Conservation (phyloP, 2,113 vertebrate genomes). For the Vulpes lagopus region DNA sequence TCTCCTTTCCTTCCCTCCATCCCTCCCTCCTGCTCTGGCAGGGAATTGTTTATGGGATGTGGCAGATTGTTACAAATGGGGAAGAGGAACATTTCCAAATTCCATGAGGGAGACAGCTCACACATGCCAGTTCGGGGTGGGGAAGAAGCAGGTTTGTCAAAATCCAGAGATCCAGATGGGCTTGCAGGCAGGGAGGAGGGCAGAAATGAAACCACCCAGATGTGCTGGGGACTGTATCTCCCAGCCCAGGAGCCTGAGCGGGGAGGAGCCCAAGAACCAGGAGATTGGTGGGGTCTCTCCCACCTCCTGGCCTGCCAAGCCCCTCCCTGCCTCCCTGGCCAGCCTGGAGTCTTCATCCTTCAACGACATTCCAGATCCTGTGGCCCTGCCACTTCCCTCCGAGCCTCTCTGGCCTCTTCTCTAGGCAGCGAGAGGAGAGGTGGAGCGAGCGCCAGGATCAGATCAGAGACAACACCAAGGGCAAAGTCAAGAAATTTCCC, state of each 20-base stretch:
- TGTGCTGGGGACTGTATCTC: constrained; percentile 60
- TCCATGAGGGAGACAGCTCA: constrained; percentile 82
- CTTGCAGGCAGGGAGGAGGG: constrained; percentile 21
- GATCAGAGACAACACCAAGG: neutral
- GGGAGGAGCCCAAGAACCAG: neutral
- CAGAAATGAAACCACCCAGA: constrained; percentile 54
- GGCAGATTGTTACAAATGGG: constrained; percentile 87
- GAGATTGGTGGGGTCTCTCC: neutral
- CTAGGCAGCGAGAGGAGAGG: neutral
- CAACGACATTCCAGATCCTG: neutral
- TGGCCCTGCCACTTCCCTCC: neutral
- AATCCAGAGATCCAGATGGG: constrained; percentile 74
- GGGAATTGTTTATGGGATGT: constrained; percentile 83
- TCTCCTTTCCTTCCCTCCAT: constrained; percentile 76
- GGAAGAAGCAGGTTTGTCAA: constrained; percentile 66
- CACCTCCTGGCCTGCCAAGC: neutral
- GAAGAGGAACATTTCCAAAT: constrained; percentile 83
- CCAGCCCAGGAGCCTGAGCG: neutral
- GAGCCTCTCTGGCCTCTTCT: neutral
- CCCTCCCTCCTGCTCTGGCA: constrained; percentile 78
- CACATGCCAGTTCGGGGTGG: constrained; percentile 75
- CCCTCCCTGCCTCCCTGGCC: too few species aligned
- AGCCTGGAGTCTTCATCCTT: neutral
- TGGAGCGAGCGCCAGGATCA: neutral
- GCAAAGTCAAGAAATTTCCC: constrained; percentile 7